Conservation (phyloP, 2,888 invertebrate species). For the Hemistola chrysoprasaria region DNA sequence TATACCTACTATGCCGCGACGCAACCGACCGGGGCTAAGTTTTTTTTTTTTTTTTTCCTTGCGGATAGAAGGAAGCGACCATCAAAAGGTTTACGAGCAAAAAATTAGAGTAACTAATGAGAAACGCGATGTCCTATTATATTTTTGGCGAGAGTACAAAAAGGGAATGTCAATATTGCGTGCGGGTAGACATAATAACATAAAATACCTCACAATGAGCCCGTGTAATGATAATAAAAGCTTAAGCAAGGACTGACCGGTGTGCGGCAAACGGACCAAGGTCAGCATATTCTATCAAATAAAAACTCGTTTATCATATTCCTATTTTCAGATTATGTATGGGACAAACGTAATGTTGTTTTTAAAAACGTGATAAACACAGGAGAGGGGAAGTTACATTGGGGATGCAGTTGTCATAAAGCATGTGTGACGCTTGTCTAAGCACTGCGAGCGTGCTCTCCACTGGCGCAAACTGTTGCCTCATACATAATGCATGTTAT, state of each 20-base stretch:
- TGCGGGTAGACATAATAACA: conserved; percentile 45
- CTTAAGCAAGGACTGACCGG: conserved; percentile 21
- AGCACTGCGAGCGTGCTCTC: conserved; percentile 24
- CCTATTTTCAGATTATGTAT: conserved; percentile 33
- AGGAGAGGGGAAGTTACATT: conserved; percentile 26
- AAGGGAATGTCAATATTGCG: conserved; percentile 58
- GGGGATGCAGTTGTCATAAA: conserved; percentile 39
- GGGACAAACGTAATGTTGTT: too few relatives aligned
- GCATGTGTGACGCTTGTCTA: conserved; percentile 34
- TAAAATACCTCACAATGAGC: too few relatives aligned
- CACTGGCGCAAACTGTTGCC: conserved; percentile 29
- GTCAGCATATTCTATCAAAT: conserved; percentile 24
- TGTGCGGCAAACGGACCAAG: conserved; percentile 17
- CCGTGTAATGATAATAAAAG: conserved; percentile 42
- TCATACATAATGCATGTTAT: conserved; percentile 30
- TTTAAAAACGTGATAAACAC: conserved; percentile 20
- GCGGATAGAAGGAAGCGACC: conserved; percentile 40
- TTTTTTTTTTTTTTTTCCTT: conserved; percentile 42
- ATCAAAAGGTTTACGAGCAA: conserved; percentile 43
- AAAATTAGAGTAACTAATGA: conserved; percentile 49
- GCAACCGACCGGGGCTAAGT: conserved; percentile 38
- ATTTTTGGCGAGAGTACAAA: conserved; percentile 43
- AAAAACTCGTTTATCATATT: conserved; percentile 40
- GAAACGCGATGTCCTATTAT: conserved; percentile 44
- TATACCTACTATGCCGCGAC: too few relatives aligned